Evolutionary conservation across 37 sponge, comb jelly and placozoan genomes (phyloP).

Genomic region (Petrosia ficiformis): DNA sequence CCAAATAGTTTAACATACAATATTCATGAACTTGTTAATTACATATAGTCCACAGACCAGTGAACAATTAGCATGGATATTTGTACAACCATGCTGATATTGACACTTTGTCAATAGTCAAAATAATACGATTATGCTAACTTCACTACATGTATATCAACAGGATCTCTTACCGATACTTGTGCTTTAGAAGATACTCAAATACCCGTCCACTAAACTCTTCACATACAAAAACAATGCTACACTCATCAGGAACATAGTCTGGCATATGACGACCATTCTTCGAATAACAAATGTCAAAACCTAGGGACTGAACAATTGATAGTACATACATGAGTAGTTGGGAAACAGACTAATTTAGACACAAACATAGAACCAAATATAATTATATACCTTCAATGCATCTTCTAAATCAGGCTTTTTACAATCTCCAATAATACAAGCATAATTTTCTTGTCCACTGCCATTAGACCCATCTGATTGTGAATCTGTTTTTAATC

Average conservation of each 20-base stretch:
- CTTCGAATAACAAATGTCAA: slow-evolving; percentile 57
- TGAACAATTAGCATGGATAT: too few species aligned
- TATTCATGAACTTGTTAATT: too few species aligned
- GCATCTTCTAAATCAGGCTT: slow-evolving; percentile 40
- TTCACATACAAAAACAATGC: slow-evolving; percentile 75
- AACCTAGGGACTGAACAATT: slow-evolving; percentile 29
- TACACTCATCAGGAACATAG: slow-evolving; percentile 69
- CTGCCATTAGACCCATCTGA: too few species aligned
- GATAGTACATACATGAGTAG: background rate
- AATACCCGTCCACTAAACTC: slow-evolving; percentile 68
- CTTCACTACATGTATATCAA: too few species aligned
- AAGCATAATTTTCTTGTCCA: slow-evolving; percentile 19
- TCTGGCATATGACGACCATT: slow-evolving; percentile 57
- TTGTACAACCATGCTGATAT: too few species aligned
- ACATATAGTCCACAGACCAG: too few species aligned
- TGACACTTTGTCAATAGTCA: too few species aligned
- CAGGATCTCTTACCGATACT: slow-evolving; percentile 39
- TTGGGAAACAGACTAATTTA: too few species aligned
- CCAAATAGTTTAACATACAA: too few species aligned
- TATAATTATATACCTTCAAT: slow-evolving; percentile 31
- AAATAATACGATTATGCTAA: too few species aligned
- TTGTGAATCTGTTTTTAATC: too few species aligned
- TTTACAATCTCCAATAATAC: slow-evolving; percentile 30
- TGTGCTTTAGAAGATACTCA: slow-evolving; percentile 43
- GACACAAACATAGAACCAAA: background rate